Evolutionary conservation across 2,888 invertebrate genomes (phyloP).

Genomic region (Caradrina kadenii): DNA sequence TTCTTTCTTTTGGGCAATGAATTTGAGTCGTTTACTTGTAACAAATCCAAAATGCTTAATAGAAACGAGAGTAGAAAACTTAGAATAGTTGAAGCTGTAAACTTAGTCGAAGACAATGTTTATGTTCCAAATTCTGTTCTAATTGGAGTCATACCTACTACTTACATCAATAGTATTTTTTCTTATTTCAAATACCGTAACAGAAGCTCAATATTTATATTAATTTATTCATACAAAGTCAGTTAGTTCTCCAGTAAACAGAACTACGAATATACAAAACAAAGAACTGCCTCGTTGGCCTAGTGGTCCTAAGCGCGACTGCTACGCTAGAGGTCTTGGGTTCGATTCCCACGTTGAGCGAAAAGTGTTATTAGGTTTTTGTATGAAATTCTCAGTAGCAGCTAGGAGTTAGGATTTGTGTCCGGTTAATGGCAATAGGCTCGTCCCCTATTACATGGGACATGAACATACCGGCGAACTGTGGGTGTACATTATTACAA

Average conservation of each 20-base stretch:
- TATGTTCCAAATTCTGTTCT: not conserved
- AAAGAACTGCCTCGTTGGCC: no score
- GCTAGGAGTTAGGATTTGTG: no score
- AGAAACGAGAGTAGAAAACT: not conserved
- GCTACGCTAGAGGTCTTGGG: no score
- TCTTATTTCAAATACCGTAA: not conserved
- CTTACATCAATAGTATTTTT: not conserved
- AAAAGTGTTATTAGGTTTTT: no score
- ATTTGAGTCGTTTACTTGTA: slow-evolving; percentile 1
- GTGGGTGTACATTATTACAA: no score
- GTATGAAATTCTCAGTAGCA: no score
- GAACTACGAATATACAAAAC: slow-evolving; percentile 21
- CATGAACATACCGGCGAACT: no score
- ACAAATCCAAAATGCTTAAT: slow-evolving; percentile 15
- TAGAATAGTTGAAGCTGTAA: not conserved
- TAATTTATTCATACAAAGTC: slow-evolving; percentile 5
- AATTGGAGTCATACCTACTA: no score
- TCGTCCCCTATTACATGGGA: no score
- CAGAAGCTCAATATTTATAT: not conserved
- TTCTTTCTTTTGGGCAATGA: not conserved
- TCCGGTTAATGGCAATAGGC: no score
- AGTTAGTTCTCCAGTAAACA: slow-evolving; percentile 7
- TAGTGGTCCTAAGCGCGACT: no score
- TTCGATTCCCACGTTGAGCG: no score
- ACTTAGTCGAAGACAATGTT: not conserved